A percentile compares a stretch with the other conserved stretches of the same genome.
These are phyloP conservation scores for Esox masquinongy DNA, from an alignment of 2,797 vertebrate species.

Conservation along the genomic window DNA sequence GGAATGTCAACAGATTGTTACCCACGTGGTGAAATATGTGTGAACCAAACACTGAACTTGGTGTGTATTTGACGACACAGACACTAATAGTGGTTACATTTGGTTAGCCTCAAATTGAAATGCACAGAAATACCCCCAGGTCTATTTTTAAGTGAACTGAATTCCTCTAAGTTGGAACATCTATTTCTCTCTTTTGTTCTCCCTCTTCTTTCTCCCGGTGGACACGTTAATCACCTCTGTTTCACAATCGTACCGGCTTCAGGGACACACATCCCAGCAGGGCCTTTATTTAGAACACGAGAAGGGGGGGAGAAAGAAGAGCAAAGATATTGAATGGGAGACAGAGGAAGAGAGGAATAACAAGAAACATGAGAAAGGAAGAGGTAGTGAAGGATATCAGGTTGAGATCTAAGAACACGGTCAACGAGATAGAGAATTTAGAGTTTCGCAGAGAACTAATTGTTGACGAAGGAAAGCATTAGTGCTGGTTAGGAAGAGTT, in stretches of 20 bases:
- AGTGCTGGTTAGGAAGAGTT: not conserved
- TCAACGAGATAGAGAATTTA: not conserved
- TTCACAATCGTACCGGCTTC: conserved; percentile 29
- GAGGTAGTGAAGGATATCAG: not conserved
- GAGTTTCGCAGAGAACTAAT: not conserved
- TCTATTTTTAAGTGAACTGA: conserved; percentile 69
- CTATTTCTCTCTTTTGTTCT: conserved; percentile 26
- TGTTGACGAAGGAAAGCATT: not conserved
- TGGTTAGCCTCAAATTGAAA: conserved; percentile 14
- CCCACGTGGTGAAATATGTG: conserved; percentile 7
- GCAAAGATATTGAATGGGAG: too few species aligned
- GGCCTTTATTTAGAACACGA: conserved; percentile 60
- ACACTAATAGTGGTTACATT: conserved; percentile 1
- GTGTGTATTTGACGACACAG: not conserved
- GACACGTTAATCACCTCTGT: conserved; percentile 58
- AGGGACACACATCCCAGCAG: conserved; percentile 47
- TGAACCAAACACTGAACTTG: not conserved
- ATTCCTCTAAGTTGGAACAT: conserved; percentile 49
- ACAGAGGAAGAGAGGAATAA: not conserved
- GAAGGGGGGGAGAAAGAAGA: not conserved
- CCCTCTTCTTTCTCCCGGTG: conserved; percentile 43
- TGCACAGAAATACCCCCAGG: conserved; percentile 29
- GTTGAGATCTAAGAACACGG: not conserved
- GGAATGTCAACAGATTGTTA: conserved; percentile 27
- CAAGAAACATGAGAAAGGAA: conserved; percentile 17